Base-by-base conservation (phyloP, 2,888 invertebrate genomes). In the Drosophila hamatofila region DNA sequence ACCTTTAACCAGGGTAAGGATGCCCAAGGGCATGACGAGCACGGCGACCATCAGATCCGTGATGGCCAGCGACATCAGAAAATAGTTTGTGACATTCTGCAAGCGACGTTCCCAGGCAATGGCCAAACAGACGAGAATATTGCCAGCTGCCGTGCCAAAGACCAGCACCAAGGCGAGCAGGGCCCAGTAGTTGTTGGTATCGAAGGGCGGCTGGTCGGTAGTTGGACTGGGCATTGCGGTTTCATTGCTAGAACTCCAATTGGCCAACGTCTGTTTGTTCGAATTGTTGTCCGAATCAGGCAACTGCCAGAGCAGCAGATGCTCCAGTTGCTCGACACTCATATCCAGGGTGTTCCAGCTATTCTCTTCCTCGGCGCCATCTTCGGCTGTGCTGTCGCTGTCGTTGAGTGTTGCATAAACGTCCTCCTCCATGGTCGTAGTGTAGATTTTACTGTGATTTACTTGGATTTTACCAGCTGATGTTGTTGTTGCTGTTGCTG, bases 51-150 rank as follows among this genome's bases (percentile, higher is more conserved):
- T 96, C 55, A 98, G 94, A 93, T 99, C 99, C 16, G 98, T 98
- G 80, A 98, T 96, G 60, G 98, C 98, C 91, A 99, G 93, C 7
- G 98, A 98, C 96, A 98, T 97, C 90, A 99, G 94, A 92, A 99
- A 99, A 93, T 98, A 98, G 93, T 99, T 99, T 89, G 98, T 99
- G 70, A 98, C 98, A 94, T 98, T 99, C 93, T 99, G 98, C 71
- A 99, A 94, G 18, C 98, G 94, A 64, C 97, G 95, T 92, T 99
- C 98, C 95, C 97, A 95, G 76, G 96, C 96, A 87, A 99, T 98
- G 27, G 99, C 98, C 83, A 98, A 93, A 90, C 98, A 98, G 54
- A 99, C 99, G 69, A 99, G 94, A 46, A 98, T 96, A 93, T 99
- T 99, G 2, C 98, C 98, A 3, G 97, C 96, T 0, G 97, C 97